Evolutionary conservation across 2,797 vertebrate genomes (phyloP).

Genomic region (Anguilla anguilla): DNA sequence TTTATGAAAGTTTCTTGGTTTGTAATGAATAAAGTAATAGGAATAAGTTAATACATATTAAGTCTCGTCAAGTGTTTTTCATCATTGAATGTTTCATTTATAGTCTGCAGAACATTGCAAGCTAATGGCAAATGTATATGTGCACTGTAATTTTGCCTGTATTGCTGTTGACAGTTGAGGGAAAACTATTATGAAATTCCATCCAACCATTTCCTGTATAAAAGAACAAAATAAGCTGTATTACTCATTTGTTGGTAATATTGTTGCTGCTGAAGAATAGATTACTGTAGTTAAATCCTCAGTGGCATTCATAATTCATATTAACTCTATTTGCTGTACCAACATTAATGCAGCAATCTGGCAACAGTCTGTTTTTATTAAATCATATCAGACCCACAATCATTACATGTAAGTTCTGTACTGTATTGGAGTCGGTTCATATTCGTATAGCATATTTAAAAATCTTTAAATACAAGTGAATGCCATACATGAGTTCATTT

Average conservation of each 20-base stretch:
- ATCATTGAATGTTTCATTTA: background rate
- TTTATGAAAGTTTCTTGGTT: no score
- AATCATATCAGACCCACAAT: background rate
- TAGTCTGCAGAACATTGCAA: background rate
- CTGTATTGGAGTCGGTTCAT: background rate
- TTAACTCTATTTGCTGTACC: background rate
- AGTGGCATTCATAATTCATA: background rate
- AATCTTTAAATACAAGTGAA: background rate
- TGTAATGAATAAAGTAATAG: no score
- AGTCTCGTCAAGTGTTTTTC: no score
- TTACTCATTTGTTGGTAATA: background rate
- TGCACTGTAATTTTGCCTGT: background rate
- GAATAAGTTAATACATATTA: no score
- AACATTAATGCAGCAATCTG: background rate
- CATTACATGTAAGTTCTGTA: background rate
- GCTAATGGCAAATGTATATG: background rate
- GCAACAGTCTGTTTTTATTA: background rate
- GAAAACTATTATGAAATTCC: background rate
- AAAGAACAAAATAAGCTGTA: background rate
- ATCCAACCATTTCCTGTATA: background rate
- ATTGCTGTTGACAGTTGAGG: background rate
- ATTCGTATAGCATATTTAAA: background rate
- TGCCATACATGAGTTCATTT: background rate
- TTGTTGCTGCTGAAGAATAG: background rate
- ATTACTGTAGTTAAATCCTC: background rate